These are phyloP conservation scores for Epinephelus malabaricus DNA, from an alignment of 2,797 vertebrate species.

Conservation along the genomic window DNA sequence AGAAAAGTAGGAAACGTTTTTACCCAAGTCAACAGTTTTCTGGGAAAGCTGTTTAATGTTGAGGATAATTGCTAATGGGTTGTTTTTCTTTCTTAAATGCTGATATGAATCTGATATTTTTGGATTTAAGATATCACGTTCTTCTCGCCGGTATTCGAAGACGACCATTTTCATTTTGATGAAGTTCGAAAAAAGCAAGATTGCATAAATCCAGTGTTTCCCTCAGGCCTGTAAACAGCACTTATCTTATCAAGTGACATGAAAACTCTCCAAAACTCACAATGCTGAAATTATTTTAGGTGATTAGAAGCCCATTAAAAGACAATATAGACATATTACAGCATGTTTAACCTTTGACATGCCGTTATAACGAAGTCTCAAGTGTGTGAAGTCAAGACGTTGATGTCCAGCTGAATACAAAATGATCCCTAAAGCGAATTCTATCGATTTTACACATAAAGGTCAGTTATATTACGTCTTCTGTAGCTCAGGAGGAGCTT, in stretches of 20 bases:
- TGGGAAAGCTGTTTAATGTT: slow-evolving; percentile 12
- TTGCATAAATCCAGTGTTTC: background rate
- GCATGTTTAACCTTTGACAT: background rate
- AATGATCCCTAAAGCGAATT: no score
- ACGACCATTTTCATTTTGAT: background rate
- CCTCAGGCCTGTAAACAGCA: slow-evolving; percentile 36
- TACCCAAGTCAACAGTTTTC: background rate
- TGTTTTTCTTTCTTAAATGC: slow-evolving; percentile 14
- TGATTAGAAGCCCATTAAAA: slow-evolving; percentile 15
- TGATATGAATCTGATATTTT: slow-evolving; percentile 32
- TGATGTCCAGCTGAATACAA: slow-evolving; percentile 27
- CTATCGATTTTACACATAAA: background rate
- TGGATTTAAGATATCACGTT: background rate
- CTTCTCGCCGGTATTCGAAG: background rate
- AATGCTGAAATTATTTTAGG: slow-evolving; percentile 3
- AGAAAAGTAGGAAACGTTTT: background rate
- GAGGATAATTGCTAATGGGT: background rate
- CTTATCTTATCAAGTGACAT: slow-evolving; percentile 24
- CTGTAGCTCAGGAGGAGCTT: background rate
- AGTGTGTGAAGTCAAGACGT: slow-evolving; percentile 4
- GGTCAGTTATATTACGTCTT: background rate
- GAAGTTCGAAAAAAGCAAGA: no score
- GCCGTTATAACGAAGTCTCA: no score
- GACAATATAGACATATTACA: background rate
- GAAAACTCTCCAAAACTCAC: slow-evolving; percentile 39